Evolutionary conservation across 1,140 invertebrate species (phyloP).

Genomic region (Bombus confusus): DNA sequence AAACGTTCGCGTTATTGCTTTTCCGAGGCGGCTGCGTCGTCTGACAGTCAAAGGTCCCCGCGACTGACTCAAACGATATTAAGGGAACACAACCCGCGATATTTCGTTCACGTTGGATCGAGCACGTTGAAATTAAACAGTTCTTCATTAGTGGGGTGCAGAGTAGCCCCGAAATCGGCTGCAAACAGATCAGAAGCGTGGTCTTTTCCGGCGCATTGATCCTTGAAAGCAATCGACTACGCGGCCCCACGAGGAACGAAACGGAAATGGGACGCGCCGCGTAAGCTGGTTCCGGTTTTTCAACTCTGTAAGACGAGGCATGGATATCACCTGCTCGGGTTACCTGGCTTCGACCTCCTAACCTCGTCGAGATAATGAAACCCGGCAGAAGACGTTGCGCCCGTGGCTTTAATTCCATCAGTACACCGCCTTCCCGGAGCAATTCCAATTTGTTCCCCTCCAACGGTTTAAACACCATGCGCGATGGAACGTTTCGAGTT

Average conservation of each 20-base stretch:
- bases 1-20: neutral
- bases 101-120: conserved; percentile 29
- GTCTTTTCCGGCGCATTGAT: conserved; percentile 29
- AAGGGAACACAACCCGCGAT: neutral
- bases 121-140: conserved; percentile 62
- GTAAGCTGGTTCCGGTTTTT: conserved; percentile 62
- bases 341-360: conserved; percentile 54
- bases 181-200: conserved; percentile 69
- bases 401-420: conserved; percentile 37
- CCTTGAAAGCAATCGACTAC: conserved; percentile 63
- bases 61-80: conserved; percentile 7
- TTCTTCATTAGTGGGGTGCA: conserved; percentile 59
- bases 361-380: conserved; percentile 56
- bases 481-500: neutral
- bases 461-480: conserved; percentile 13
- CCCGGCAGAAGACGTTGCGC: conserved; percentile 2
- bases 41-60: neutral
- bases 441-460: conserved; percentile 34
- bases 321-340: conserved; percentile 39
- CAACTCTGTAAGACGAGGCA: conserved; percentile 46
- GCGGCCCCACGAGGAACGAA: conserved; percentile 1
- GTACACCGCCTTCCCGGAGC: neutral
- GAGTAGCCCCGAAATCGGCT: conserved; percentile 40
- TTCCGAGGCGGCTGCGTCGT: neutral
- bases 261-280: conserved; percentile 64